Evolutionary conservation across 2,888 invertebrate species (phyloP).

Genomic region (Leistus spinibarbis): DNA sequence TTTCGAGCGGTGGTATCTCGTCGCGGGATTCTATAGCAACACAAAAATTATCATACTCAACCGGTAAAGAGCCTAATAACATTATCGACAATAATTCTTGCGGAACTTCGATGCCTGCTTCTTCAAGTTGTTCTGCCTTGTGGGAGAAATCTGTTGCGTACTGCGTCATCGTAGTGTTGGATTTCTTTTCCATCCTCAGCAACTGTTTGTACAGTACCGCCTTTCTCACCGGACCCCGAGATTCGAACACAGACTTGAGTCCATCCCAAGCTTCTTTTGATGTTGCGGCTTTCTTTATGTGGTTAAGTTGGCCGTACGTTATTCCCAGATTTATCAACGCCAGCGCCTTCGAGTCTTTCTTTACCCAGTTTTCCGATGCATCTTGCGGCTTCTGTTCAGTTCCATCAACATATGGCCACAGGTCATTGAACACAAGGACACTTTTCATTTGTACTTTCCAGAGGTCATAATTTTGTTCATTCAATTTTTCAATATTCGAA

Average conservation of each 20-base stretch:
- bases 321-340: too few relatives aligned
- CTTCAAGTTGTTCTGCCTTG: constrained; percentile 42
- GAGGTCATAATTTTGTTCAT: neutral
- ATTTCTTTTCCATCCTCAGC: constrained; percentile 40
- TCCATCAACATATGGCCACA: too few relatives aligned
- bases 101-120: too few relatives aligned
- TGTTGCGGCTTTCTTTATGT: constrained; percentile 33
- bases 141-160: constrained; percentile 40
- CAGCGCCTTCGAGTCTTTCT: too few relatives aligned
- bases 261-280: constrained; percentile 39
- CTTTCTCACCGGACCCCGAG: constrained; percentile 43
- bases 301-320: neutral
- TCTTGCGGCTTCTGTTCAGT: too few relatives aligned
- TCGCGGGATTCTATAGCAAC: too few relatives aligned
- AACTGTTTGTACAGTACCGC: constrained; percentile 42
- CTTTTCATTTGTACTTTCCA: constrained; percentile 9
- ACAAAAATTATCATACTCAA: too few relatives aligned
- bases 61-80: too few relatives aligned
- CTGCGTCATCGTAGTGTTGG: constrained; percentile 36
- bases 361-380: too few relatives aligned
- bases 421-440: neutral
- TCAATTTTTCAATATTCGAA: neutral
- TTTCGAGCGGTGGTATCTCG: too few relatives aligned
- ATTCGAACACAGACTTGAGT: constrained; percentile 32
- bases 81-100: too few relatives aligned